A percentile compares a stretch with the other conserved stretches of the same genome.
Evolutionary conservation across 2,113 vertebrate species (phyloP).

Genomic region (Hemiprocne comata): DNA sequence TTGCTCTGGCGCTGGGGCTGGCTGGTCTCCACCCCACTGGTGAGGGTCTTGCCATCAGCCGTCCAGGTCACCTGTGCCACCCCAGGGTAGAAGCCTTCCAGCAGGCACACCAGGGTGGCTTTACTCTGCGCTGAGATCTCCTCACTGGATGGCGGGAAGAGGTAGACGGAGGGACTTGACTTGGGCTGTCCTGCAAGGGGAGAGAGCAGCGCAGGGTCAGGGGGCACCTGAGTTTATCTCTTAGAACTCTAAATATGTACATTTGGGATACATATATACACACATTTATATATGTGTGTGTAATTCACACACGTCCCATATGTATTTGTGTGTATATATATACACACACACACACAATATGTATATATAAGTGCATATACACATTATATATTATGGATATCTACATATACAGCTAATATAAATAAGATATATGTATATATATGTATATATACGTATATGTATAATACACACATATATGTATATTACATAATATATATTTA

Average conservation of each 20-base stretch:
- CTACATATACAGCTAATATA: not conserved
- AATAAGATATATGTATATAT: too few relatives aligned
- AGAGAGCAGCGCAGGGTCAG: fast-evolving
- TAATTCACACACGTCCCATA: not conserved
- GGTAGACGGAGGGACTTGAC: fast-evolving
- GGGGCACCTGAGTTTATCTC: not conserved
- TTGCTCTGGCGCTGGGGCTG: not conserved
- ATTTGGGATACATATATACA: not conserved
- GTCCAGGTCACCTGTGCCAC: not conserved
- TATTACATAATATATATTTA: too few relatives aligned
- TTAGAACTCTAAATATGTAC: not conserved
- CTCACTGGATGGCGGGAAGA: not conserved
- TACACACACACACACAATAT: not conserved
- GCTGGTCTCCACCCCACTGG: not conserved
- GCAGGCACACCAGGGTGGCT: slow-evolving; percentile 59
- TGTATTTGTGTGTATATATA: not conserved
- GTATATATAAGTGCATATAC: not conserved
- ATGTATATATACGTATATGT: too few relatives aligned
- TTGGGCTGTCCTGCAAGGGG: not conserved
- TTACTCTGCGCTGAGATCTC: fast-evolving
- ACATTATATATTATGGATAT: not conserved
- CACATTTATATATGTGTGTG: too few relatives aligned
- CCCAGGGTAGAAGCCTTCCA: not conserved
- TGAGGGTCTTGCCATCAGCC: fast-evolving
- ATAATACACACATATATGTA: too few relatives aligned